Base-by-base conservation (phyloP, 2,888 invertebrate genomes). In the Hirtodrosophila alboralis region DNA sequence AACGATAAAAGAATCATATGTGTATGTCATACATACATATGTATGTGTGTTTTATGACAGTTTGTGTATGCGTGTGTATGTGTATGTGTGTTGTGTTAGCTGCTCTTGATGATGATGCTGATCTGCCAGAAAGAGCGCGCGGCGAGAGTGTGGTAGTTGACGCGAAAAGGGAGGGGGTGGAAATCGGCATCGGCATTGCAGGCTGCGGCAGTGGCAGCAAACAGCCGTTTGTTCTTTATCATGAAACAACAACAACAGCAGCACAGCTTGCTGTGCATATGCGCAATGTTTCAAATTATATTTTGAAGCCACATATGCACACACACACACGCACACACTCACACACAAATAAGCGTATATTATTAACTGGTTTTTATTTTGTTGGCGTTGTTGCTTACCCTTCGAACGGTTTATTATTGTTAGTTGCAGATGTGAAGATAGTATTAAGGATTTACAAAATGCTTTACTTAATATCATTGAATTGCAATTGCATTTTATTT, bases 191-290 rank as follows among this genome's bases (percentile, higher is more conserved):
- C 52, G 33, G 52, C 59, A 40, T 54, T 33, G 52, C 59, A 40
- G 61, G 58, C 26, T n/a, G 48, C 40, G 43, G 57, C 70, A 72
- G 7, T 53, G 37, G 40, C 59, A 44, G 48, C 52, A 64, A 84
- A 66, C 85, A 84, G 83, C 83, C 85, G 85, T 84, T 77, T 45
- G 47, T 36, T 68, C 75, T 70, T 83, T 65, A 70, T 79, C 66
- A 59, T 54, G 23, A 26, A 54, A 47, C 27, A 65, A 18, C 34
- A 38, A 51, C 30, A 47, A 21, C 10, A 62, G 37, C 33, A 33
- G 30, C 21, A 36, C 36, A 43, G 18, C 9, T 33, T 21, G n/a
- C n/a, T 44, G 23, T 44, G 23, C 14, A 49, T 40, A 45, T 64
- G 66, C 45, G 31, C 44, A 66, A 59, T 67, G 67, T 68, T 68